Base-by-base conservation (phyloP, 2,888 invertebrate genomes). In the Clivina fossor region DNA sequence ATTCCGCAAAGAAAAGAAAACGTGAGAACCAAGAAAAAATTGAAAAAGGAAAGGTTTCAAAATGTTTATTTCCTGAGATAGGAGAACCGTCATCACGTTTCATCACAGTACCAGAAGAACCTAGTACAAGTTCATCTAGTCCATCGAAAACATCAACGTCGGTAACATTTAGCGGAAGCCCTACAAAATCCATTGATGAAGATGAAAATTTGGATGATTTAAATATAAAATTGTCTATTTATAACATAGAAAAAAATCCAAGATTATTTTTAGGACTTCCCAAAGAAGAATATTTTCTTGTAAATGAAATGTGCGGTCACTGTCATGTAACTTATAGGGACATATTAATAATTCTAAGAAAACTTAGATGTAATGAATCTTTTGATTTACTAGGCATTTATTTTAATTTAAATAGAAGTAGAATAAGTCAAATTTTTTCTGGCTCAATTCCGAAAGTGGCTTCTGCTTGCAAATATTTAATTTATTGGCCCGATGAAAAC, bases 401-500 rank as follows among this genome's bases (percentile, higher is more conserved):
- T 15, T 37, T 37, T 13, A 37, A 16, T 15, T n/a, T 2, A 37
- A 37, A 5, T 2, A 16, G 3, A 18, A 7, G 18, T 1, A 1
- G n/a, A 2, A 16, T 37, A 1, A 37, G 37, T 16, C 19, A 9
- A n/a, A 16, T 15, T 37, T 37, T 37, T 37, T 18, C 16, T 2
- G 8, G 2, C 5, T 8, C 15, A 5, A 9, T 15, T 3, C 37
- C 37, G 2, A 37, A 37, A 37, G 16, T 37, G 19, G 37, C 37
- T 8, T 37, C 15, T 30, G 18, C 19, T 16, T 16, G 16, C 4
- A 37, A 37, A 37, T 7, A 16, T 2, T 4, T 58, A 4, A 50
- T 59, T 28, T 49, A 28, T 35, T 47, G 55, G 54, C 57, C 59
- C 13, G 16, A 37, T 3, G 26, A 49, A 47, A 16, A 24, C 20